phyloP scores from a whole-genome alignment of 2,113 vertebrate genomes.

The Phasianus colchicus region DNA sequence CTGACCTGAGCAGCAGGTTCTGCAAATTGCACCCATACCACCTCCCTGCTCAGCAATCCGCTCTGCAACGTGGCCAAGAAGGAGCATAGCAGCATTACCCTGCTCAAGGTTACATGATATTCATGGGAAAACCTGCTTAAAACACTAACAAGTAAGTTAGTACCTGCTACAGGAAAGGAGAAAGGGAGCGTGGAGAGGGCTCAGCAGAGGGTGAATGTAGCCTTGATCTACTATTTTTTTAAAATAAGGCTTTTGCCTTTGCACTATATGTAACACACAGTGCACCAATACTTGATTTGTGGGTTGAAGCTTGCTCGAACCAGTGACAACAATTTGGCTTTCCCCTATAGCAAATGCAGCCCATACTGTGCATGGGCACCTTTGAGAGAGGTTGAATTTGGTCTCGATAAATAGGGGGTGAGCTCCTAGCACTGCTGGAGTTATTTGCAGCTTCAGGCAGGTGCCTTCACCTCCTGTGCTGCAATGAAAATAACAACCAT shows the following conservation, averaged over 20 bases:
- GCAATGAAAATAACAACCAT: not conserved
- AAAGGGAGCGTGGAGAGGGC: not conserved
- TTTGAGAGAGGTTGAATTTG: not conserved
- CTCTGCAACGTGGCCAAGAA: not conserved
- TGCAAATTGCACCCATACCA: not conserved
- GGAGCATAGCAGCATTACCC: not conserved
- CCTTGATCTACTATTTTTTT: not conserved
- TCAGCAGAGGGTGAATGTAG: not conserved
- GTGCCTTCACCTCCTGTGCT: not conserved
- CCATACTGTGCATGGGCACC: fast-evolving
- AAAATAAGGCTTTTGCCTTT: not conserved
- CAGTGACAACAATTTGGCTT: not conserved
- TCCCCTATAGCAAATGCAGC: not conserved
- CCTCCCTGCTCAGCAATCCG: not conserved
- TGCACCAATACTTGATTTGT: not conserved
- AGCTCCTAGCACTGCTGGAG: fast-evolving
- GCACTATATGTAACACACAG: not conserved
- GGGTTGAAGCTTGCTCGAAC: not conserved
- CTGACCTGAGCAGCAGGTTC: not conserved
- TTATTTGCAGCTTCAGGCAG: not conserved
- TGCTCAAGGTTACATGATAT: not conserved
- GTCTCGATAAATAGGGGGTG: not conserved
- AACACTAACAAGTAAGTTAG: not conserved
- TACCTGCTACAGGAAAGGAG: not conserved
- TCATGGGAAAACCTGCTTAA: constrained; percentile 31